A percentile compares a stretch with the other conserved stretches of the same genome.
These are phyloP conservation scores for Stylophora pistillata DNA, from an alignment of 64 coral and sea anemone species.

Conservation along the genomic window DNA sequence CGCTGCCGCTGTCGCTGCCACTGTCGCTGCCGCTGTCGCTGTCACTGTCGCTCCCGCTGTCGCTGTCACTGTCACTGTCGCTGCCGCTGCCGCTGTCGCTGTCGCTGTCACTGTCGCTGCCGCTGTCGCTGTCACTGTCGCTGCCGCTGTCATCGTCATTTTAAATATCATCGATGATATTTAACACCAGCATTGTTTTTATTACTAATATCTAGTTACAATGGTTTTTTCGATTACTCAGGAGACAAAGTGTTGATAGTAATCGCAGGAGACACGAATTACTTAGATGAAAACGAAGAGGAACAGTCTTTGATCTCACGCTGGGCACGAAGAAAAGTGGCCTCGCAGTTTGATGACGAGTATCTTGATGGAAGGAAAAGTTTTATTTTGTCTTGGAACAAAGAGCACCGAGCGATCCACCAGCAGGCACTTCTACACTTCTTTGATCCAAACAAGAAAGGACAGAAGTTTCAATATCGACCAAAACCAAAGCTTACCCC, in stretches of 20 bases:
- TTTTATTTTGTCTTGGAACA: slow-evolving; percentile 75
- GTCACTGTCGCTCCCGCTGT: slow-evolving; percentile 19
- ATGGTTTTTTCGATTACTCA: neutral
- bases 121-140: neutral
- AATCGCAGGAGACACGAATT: slow-evolving; percentile 63
- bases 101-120: neutral
- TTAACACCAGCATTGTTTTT: neutral
- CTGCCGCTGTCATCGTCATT: neutral
- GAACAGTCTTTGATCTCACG: slow-evolving; percentile 46
- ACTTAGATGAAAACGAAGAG: slow-evolving; percentile 49
- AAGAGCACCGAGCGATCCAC: slow-evolving; percentile 61
- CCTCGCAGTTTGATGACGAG: slow-evolving; percentile 42
- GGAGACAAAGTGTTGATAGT: slow-evolving; percentile 66
- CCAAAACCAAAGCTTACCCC: neutral
- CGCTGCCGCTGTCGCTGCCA: neutral
- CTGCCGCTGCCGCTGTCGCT: neutral
- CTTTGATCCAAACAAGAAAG: slow-evolving; percentile 32
- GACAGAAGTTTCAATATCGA: slow-evolving; percentile 8
- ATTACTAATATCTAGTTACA: neutral
- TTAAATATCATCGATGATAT: no score
- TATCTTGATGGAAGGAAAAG: slow-evolving; percentile 57
- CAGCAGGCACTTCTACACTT: slow-evolving; percentile 58
- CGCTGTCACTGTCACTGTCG: neutral
- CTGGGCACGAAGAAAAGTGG: slow-evolving; percentile 30
- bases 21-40: slow-evolving; percentile 20